Conservation (phyloP, 2,797 vertebrate species). For the Rhynchonycteris naso region DNA sequence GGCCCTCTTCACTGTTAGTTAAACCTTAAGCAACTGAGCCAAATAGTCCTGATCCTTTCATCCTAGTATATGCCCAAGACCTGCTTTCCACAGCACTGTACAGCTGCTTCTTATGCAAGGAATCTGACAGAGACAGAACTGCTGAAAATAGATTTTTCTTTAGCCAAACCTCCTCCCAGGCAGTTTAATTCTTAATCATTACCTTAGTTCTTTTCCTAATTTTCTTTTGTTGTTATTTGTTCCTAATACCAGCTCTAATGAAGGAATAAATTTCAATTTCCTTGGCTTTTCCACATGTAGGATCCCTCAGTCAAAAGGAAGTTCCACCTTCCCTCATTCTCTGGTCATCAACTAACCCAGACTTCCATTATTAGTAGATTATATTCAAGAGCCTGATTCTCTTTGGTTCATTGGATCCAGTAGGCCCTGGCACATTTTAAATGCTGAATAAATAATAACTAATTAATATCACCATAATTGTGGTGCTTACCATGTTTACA, state of each 20-base stretch:
- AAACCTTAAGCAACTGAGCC: background rate
- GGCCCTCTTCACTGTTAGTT: constrained; percentile 31
- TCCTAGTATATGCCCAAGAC: background rate
- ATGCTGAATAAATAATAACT: background rate
- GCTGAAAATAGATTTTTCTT: background rate
- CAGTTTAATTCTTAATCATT: background rate
- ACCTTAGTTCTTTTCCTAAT: background rate
- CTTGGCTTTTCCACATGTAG: background rate
- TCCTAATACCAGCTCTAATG: background rate
- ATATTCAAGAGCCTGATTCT: background rate
- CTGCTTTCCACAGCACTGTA: background rate
- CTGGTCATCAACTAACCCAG: background rate
- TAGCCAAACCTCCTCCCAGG: background rate
- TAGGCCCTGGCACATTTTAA: background rate
- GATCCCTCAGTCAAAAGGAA: background rate
- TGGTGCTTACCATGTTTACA: background rate
- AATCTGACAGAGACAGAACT: background rate
- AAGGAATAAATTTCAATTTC: background rate
- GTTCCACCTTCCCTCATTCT: background rate
- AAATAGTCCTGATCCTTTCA: background rate
- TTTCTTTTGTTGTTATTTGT: constrained; percentile 20
- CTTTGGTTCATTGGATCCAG: background rate
- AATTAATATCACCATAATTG: background rate
- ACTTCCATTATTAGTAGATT: background rate
- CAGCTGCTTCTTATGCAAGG: background rate